A percentile compares a stretch with the other conserved stretches of the same genome.
Conservation (phyloP, 2,888 invertebrate genomes). For the Hypomecis atomaria region DNA sequence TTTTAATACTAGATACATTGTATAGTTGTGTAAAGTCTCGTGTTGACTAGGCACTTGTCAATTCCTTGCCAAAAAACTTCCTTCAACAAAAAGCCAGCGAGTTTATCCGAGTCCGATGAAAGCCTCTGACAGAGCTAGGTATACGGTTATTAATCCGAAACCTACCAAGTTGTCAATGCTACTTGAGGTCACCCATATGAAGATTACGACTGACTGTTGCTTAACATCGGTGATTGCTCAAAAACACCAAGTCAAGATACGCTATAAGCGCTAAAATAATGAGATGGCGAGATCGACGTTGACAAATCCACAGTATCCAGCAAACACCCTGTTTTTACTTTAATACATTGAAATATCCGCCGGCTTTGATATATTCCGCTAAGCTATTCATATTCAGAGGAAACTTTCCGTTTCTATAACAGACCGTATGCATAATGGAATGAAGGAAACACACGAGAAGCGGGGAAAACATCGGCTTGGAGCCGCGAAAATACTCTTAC, state of each 20-base stretch:
- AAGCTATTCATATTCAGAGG: conserved; percentile 25
- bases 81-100: too few species aligned
- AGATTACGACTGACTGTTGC: too few species aligned
- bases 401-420: conserved; percentile 32
- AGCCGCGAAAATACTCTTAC: conserved; percentile 13
- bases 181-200: too few species aligned
- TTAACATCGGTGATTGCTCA: too few species aligned
- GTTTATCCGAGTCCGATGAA: too few species aligned
- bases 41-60: not conserved
- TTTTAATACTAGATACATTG: conserved; percentile 10
- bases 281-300: not conserved
- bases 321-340: not conserved
- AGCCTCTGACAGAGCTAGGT: too few species aligned
- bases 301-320: not conserved
- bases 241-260: too few species aligned
- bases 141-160: too few species aligned
- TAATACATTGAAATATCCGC: conserved; percentile 15
- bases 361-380: conserved; percentile 20
- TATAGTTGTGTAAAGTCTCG: too few species aligned
- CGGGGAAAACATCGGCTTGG: conserved; percentile 17
- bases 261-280: too few species aligned
- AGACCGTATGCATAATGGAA: conserved; percentile 24
- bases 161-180: too few species aligned
- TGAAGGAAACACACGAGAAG: conserved; percentile 15
- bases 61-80: too few species aligned